Conservation (phyloP, 30 jellyfish, hydroid and myxozoan species). For the Phacellophora camtschatica region DNA sequence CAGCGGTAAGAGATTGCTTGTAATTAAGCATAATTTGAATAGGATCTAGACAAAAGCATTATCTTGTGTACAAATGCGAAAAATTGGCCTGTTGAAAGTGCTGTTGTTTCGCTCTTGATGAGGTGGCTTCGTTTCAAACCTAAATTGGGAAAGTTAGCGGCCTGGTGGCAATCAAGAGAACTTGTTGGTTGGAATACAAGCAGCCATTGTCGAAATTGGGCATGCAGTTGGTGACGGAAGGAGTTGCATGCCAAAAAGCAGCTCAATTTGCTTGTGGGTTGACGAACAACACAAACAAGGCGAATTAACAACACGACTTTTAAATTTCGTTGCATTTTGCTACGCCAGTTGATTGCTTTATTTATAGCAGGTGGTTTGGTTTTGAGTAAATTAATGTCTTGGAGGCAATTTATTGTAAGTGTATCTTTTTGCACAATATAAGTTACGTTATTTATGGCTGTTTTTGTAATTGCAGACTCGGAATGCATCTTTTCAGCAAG, state of each 20-base stretch:
- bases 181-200: background rate
- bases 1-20: conserved; percentile 84
- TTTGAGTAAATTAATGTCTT: background rate
- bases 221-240: conserved; percentile 35
- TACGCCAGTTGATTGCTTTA: conserved; percentile 54
- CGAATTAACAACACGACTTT: conserved; percentile 12
- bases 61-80: conserved; percentile 78
- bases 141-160: conserved; percentile 3
- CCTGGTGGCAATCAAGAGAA: background rate
- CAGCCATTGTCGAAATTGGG: conserved; percentile 1
- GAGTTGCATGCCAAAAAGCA: conserved; percentile 10
- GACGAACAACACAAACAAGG: conserved; percentile 18
- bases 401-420: conserved; percentile 51
- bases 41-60: conserved; percentile 88
- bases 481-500: no score
- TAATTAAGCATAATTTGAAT: conserved; percentile 77
- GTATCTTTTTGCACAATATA: conserved; percentile 27
- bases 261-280: background rate
- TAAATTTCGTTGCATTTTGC: conserved; percentile 45
- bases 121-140: conserved; percentile 17
- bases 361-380: conserved; percentile 61
- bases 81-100: conserved; percentile 73
- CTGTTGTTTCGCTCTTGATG: conserved; percentile 16
- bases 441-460: background rate
- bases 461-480: no score